These are phyloP conservation scores for Pristionchus exspectatus DNA, from an alignment of 2,888 invertebrate species.

Conservation along the genomic window DNA sequence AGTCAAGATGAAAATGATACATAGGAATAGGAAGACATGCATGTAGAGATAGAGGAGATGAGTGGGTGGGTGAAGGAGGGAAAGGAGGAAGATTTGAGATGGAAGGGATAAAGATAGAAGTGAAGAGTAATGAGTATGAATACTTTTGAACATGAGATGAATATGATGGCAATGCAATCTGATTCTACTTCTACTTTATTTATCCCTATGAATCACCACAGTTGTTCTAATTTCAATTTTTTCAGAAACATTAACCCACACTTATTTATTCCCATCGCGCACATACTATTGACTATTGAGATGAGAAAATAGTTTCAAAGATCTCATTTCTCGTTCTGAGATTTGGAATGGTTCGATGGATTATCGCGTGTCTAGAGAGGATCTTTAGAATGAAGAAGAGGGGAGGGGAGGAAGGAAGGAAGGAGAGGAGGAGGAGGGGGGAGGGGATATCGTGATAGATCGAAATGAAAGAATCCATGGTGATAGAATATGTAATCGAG, in stretches of 20 bases:
- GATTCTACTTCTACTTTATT: no score
- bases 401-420: not conserved
- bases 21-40: not conserved
- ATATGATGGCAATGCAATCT: no score
- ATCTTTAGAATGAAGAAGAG: not conserved
- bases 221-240: no score
- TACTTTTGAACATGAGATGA: no score
- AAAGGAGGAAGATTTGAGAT: not conserved
- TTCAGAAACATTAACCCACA: no score
- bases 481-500: not conserved
- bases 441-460: not conserved
- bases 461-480: not conserved
- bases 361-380: not conserved
- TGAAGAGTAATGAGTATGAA: not conserved
- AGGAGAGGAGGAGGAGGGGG: not conserved
- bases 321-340: not conserved
- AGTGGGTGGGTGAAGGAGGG: not conserved
- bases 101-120: not conserved
- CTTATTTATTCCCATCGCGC: not conserved
- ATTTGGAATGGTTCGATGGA: not conserved
- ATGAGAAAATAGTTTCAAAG: not conserved
- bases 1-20: constrained; percentile 32
- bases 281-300: not conserved
- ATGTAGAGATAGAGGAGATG: not conserved
- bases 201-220: no score